Evolutionary conservation across 53 echinoderm and acorn worm species (phyloP).

Genomic region (Patiria pectinifera): DNA sequence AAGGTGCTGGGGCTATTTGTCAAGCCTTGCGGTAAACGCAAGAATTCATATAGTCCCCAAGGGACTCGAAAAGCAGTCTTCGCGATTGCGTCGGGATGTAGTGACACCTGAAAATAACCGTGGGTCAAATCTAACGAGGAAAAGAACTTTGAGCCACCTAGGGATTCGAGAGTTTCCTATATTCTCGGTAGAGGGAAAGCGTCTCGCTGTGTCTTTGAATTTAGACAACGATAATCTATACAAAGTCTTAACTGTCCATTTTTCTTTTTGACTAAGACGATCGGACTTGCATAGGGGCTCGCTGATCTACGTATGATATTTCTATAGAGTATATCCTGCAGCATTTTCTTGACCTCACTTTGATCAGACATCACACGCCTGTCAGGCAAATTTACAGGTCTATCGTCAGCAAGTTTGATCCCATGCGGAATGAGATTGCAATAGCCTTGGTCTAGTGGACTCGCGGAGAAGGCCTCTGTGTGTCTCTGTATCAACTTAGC

Average conservation of each 20-base stretch:
- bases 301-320: conserved; percentile 51
- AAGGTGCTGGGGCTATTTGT: conserved; percentile 78
- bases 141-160: conserved; percentile 29
- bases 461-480: conserved; percentile 38
- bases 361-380: conserved; percentile 68
- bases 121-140: conserved; percentile 41
- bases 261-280: conserved; percentile 70
- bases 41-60: conserved; percentile 79
- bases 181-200: conserved; percentile 65
- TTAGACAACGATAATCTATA: conserved; percentile 70
- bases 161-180: conserved; percentile 46
- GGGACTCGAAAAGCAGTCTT: conserved; percentile 73
- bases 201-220: conserved; percentile 64
- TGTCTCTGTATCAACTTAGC: conserved; percentile 45
- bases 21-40: conserved; percentile 70
- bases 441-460: conserved; percentile 54
- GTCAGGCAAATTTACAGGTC: conserved; percentile 53
- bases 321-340: conserved; percentile 69
- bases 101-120: conserved; percentile 38
- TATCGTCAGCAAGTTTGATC: conserved; percentile 34
- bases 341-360: conserved; percentile 61
- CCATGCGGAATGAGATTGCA: conserved; percentile 45
- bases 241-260: conserved; percentile 63
- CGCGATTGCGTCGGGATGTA: conserved; percentile 8
- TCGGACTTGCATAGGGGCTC: conserved; percentile 76